Conservation (phyloP, 2,113 vertebrate species). For the Sisor rabdophorus region DNA sequence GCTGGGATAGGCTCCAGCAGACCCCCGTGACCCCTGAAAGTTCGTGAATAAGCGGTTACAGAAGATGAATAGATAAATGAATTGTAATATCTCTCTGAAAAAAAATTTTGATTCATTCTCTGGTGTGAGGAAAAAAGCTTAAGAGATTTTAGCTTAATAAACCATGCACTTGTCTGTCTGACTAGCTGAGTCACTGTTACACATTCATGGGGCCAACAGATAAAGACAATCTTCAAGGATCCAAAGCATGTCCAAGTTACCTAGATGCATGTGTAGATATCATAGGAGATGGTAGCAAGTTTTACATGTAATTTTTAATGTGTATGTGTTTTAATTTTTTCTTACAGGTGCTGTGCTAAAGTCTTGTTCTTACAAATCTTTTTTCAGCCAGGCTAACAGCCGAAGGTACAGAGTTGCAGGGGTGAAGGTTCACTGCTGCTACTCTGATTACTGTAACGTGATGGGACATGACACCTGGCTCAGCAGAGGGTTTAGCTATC, state of each 20-base stretch:
- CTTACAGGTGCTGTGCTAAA: slow-evolving; percentile 81
- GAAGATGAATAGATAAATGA: no score
- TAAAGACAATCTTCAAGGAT: slow-evolving; percentile 81
- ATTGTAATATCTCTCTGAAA: no score
- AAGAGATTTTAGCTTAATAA: not conserved
- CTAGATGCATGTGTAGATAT: slow-evolving; percentile 82
- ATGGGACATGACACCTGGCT: slow-evolving; percentile 56
- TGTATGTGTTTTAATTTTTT: not conserved
- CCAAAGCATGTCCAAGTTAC: slow-evolving; percentile 75
- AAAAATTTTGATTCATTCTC: not conserved
- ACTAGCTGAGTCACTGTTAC: slow-evolving; percentile 78
- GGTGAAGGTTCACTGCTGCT: slow-evolving; percentile 82
- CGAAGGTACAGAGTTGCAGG: slow-evolving; percentile 75
- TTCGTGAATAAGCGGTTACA: no score
- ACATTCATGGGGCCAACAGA: slow-evolving; percentile 83
- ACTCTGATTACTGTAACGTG: slow-evolving; percentile 78
- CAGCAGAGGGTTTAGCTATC: slow-evolving; percentile 43
- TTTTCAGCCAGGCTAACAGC: slow-evolving; percentile 80
- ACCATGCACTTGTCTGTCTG: slow-evolving; percentile 10
- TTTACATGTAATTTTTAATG: slow-evolving; percentile 11
- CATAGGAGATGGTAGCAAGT: slow-evolving; percentile 82
- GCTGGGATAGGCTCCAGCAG: no score
- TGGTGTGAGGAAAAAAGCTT: not conserved
- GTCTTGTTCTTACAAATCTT: slow-evolving; percentile 84
- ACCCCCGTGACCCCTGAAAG: no score